Percentiles rank a stretch among this genome's conserved stretches.
Evolutionary conservation across 64 coral and sea anemone species (phyloP).

Genomic region (Pachyseris speciosa): DNA sequence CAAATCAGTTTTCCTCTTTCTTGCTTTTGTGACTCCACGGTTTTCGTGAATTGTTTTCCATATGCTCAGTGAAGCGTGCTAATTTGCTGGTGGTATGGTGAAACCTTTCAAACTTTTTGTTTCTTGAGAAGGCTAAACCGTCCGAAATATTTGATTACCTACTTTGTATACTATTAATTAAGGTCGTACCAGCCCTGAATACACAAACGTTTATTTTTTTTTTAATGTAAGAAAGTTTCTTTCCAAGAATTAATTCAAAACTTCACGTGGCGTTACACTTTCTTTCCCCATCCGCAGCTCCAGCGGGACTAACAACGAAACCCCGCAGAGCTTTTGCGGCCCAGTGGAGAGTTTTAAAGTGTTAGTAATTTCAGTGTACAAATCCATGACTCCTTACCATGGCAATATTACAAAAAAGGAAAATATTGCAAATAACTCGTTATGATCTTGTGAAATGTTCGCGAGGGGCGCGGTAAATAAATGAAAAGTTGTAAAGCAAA

Average conservation of each 20-base stretch:
- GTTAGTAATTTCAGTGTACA: slow-evolving; percentile 1
- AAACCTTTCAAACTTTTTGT: not conserved
- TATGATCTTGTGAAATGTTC: not conserved
- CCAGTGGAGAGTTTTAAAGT: not conserved
- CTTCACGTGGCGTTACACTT: slow-evolving; percentile 2
- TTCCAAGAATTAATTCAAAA: not conserved
- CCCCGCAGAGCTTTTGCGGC: not conserved
- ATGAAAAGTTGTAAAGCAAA: slow-evolving; percentile 27
- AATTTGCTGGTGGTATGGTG: not conserved
- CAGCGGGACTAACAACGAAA: not conserved
- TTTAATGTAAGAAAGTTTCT: not conserved
- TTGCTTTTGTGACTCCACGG: not conserved
- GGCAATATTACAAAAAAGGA: not conserved
- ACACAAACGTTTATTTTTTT: too few species aligned
- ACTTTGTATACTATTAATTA: not conserved
- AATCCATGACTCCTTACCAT: not conserved
- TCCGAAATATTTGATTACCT: not conserved
- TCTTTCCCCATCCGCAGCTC: not conserved
- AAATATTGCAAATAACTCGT: not conserved
- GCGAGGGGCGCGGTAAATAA: not conserved
- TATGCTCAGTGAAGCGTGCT: slow-evolving; percentile 28
- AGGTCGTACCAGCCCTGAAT: not conserved
- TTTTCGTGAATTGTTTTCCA: not conserved
- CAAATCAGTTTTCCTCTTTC: not conserved
- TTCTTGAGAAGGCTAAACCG: not conserved